Percentiles rank a stretch among this genome's conserved stretches.
These are phyloP conservation scores for Haliclona indistincta DNA, from an alignment of 37 sponge, comb jelly and placozoan species.

Conservation along the genomic window DNA sequence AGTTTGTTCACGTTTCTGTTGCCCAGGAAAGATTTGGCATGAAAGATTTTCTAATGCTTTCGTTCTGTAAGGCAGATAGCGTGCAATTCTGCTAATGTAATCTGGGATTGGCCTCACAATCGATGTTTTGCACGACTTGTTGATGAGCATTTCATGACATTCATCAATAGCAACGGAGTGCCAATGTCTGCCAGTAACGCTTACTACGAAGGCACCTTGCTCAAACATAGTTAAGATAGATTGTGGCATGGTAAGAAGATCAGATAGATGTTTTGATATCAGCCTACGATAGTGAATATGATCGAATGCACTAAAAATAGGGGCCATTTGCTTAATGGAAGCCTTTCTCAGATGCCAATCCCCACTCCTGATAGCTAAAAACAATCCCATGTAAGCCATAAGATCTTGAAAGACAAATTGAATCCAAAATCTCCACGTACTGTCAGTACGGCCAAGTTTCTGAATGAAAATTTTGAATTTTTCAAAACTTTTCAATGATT, in stretches of 20 bases:
- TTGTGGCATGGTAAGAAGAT: background rate
- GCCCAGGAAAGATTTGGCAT: background rate
- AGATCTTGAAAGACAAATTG: slow-evolving; percentile 22
- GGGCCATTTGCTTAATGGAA: slow-evolving; percentile 10
- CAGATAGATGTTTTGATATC: background rate
- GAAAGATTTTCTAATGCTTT: slow-evolving; percentile 2
- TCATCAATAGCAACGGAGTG: slow-evolving; percentile 8
- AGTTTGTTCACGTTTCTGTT: background rate
- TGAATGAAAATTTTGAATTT: slow-evolving; percentile 17
- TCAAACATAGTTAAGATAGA: background rate
- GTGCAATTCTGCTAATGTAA: background rate
- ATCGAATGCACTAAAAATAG: slow-evolving; percentile 20
- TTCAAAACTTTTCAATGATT: slow-evolving; percentile 11
- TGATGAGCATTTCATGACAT: slow-evolving; percentile 11
- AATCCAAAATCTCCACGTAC: slow-evolving; percentile 33
- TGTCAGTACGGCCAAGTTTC: slow-evolving; percentile 1
- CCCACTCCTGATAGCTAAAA: slow-evolving; percentile 19
- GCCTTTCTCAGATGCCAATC: slow-evolving; percentile 19
- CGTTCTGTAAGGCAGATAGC: background rate
- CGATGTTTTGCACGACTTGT: background rate
- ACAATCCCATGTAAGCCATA: slow-evolving; percentile 9
- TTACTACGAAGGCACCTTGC: background rate
- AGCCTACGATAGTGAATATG: background rate
- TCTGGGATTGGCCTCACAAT: background rate
- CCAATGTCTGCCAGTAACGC: background rate